phyloP scores from a whole-genome alignment of 2,888 invertebrate genomes.

The Amitus sp. region DNA sequence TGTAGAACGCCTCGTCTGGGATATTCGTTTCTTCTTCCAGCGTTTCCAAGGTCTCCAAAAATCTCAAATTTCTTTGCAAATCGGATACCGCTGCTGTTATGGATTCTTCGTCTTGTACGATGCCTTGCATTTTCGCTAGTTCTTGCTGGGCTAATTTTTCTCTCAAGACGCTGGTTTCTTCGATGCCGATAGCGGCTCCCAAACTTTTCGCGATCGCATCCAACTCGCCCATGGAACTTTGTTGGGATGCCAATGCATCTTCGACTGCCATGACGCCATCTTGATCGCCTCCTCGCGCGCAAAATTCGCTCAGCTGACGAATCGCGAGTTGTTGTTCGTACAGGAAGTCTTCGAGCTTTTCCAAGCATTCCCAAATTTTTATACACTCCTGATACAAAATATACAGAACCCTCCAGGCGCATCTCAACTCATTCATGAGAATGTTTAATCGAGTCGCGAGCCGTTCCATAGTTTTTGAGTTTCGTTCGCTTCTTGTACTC shows the following conservation, averaged over 20 bases:
- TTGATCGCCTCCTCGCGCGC: constrained; percentile 71
- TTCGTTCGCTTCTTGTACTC: constrained; percentile 11
- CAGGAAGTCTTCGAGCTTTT: constrained; percentile 86
- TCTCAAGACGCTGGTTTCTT: constrained; percentile 56
- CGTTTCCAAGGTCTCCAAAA: constrained; percentile 58
- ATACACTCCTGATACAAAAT: constrained; percentile 91
- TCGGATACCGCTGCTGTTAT: constrained; percentile 53
- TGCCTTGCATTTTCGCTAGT: constrained; percentile 55
- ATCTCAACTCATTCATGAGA: constrained; percentile 84
- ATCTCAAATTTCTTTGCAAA: constrained; percentile 57
- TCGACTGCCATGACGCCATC: constrained; percentile 50
- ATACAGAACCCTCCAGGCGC: constrained; percentile 92
- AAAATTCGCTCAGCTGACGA: constrained; percentile 84
- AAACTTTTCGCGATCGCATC: constrained; percentile 61
- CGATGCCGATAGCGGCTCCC: constrained; percentile 56
- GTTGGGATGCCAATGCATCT: constrained; percentile 49
- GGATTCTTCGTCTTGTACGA: constrained; percentile 51
- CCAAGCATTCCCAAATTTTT: constrained; percentile 92
- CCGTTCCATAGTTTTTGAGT: constrained; percentile 77
- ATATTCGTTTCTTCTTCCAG: constrained; percentile 71
- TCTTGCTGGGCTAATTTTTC: constrained; percentile 61
- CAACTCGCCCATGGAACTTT: constrained; percentile 56
- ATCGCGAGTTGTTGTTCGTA: constrained; percentile 93
- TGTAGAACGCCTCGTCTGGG: constrained; percentile 88
- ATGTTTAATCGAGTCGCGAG: constrained; percentile 87